Conservation (phyloP, 2,797 vertebrate genomes). For the Columba guinea region DNA sequence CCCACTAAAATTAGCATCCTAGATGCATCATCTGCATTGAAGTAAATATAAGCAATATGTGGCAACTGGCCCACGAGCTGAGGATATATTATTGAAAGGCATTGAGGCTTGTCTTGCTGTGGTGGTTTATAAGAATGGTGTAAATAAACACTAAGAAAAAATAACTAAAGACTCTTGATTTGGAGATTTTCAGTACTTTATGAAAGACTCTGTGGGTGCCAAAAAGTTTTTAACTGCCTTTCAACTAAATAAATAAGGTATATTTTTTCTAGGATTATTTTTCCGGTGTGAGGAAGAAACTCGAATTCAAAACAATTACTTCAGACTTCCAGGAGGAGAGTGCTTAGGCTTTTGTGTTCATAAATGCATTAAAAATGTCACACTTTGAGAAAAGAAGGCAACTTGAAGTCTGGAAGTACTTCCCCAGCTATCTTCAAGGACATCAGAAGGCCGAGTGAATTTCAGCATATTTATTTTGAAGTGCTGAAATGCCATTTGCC, state of each 20-base stretch:
- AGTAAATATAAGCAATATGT: background rate
- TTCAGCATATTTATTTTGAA: background rate
- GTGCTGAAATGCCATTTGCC: background rate
- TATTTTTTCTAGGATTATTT: background rate
- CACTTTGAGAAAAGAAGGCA: background rate
- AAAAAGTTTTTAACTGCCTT: background rate
- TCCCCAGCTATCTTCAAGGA: background rate
- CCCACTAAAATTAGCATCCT: background rate
- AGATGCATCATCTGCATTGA: background rate
- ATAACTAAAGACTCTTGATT: background rate
- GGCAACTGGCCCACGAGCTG: background rate
- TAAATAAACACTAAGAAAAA: background rate
- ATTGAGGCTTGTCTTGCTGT: background rate
- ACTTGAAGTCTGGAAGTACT: background rate
- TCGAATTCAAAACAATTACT: background rate
- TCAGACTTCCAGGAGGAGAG: background rate
- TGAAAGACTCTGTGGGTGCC: background rate
- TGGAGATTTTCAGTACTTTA: background rate
- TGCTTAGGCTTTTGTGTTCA: background rate
- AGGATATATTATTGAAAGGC: background rate
- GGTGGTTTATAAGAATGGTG: background rate
- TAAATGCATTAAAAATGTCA: background rate
- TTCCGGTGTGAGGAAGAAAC: background rate
- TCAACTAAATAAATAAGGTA: background rate
- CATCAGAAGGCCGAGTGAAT: background rate